Evolutionary conservation across 2,797 vertebrate genomes (phyloP).

Genomic region (Rousettus madagascariensis): DNA sequence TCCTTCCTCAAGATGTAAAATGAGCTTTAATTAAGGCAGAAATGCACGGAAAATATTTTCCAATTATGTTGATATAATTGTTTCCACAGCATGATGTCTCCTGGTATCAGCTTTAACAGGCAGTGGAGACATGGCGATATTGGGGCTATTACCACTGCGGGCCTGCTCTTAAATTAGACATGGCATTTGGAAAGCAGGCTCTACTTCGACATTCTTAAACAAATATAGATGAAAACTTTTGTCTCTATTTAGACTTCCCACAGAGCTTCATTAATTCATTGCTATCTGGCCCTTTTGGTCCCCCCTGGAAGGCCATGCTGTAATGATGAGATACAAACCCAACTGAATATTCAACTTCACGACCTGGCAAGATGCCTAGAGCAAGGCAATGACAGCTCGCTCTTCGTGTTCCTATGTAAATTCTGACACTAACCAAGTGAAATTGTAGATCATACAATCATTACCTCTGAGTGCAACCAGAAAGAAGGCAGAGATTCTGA

Average conservation of each 20-base stretch:
- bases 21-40: constrained; percentile 77
- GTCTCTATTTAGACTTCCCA: constrained; percentile 77
- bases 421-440: constrained; percentile 65
- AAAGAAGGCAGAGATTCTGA: constrained; percentile 21
- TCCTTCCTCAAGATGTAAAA: constrained; percentile 53
- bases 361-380: constrained; percentile 66
- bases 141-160: constrained; percentile 51
- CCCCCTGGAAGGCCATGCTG: constrained; percentile 61
- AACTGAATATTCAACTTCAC: constrained; percentile 72
- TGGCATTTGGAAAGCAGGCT: constrained; percentile 74
- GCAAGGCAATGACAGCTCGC: constrained; percentile 52
- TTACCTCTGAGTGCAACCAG: not conserved
- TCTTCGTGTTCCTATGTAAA: constrained; percentile 47
- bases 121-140: constrained; percentile 45
- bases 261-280: constrained; percentile 77
- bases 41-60: constrained; percentile 47
- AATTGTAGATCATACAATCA: constrained; percentile 11
- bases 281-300: constrained; percentile 57
- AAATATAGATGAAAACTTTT: constrained; percentile 80
- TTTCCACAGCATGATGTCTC: constrained; percentile 47
- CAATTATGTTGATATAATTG: constrained; percentile 58
- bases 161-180: constrained; percentile 74
- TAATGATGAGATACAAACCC: constrained; percentile 70
- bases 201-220: constrained; percentile 75
- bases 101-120: constrained; percentile 52